Percentiles rank a stretch among this genome's conserved stretches.
phyloP scores from a whole-genome alignment of 2,888 invertebrate species.

The Tuberolachnus salignus region DNA sequence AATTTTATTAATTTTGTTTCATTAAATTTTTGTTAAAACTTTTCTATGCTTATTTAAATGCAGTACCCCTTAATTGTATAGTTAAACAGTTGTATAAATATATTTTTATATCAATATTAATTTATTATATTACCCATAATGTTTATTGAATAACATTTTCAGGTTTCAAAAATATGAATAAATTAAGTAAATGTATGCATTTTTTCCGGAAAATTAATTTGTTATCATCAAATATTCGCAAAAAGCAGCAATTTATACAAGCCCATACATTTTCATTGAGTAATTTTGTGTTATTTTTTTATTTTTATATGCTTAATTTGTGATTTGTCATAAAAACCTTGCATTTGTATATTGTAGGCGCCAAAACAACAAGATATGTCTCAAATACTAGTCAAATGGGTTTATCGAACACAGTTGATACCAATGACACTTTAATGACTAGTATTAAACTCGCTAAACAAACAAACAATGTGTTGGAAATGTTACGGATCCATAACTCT shows the following conservation, averaged over 20 bases:
- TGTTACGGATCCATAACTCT: constrained; percentile 64
- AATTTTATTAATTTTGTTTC: too few relatives aligned
- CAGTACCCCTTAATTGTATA: too few relatives aligned
- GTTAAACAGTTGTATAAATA: too few relatives aligned
- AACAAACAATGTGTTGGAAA: constrained; percentile 64
- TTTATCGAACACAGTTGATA: background rate
- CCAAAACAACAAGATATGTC: background rate
- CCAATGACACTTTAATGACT: constrained; percentile 64
- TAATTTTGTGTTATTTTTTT: background rate
- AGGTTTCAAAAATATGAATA: constrained; percentile 31
- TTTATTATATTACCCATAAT: background rate
- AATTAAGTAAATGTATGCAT: background rate
- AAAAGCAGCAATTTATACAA: background rate
- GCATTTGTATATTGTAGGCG: background rate
- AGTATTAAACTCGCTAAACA: constrained; percentile 65
- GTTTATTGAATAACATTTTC: constrained; percentile 2
- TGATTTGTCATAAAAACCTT: background rate
- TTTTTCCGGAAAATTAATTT: background rate
- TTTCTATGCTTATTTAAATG: too few relatives aligned
- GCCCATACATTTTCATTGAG: background rate
- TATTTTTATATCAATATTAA: too few relatives aligned
- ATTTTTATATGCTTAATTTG: too few relatives aligned
- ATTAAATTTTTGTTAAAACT: too few relatives aligned
- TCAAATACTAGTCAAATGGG: background rate
- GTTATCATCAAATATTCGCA: background rate